Percentiles rank a stretch among this genome's conserved stretches.
These are phyloP conservation scores for Mastomys natalensis DNA, from an alignment of 2,113 vertebrate genomes.

Conservation along the genomic window DNA sequence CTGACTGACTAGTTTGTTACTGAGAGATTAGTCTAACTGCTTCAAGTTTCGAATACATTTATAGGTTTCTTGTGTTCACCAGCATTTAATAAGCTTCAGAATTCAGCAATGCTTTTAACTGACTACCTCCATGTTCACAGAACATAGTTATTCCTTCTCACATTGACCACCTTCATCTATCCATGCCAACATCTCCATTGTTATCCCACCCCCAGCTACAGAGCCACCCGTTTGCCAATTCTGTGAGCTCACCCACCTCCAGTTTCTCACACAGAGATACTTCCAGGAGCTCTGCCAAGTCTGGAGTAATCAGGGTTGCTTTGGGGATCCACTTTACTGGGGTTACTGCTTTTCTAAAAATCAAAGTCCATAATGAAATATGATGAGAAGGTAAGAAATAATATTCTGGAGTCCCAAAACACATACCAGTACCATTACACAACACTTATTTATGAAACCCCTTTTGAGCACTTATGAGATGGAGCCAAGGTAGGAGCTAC, in stretches of 20 bases:
- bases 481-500: conserved; percentile 53
- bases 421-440: conserved; percentile 45
- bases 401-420: conserved; percentile 45
- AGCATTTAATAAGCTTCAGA: conserved; percentile 66
- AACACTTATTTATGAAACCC: conserved; percentile 26
- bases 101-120: neutral
- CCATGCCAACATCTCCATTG: neutral
- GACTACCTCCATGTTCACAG: conserved; percentile 54
- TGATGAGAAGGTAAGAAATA: conserved; percentile 57
- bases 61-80: conserved; percentile 41
- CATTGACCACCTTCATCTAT: neutral
- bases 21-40: conserved; percentile 74
- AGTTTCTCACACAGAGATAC: neutral
- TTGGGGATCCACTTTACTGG: conserved; percentile 47
- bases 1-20: conserved; percentile 66
- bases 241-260: conserved; percentile 9
- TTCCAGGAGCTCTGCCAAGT: conserved; percentile 26
- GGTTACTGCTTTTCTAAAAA: conserved; percentile 61
- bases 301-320: conserved; percentile 30
- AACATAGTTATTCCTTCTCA: accelerated
- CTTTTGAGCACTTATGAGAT: conserved; percentile 51
- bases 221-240: neutral
- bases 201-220: neutral
- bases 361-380: conserved; percentile 51
- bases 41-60: conserved; percentile 15